Percentiles rank a stretch among this genome's conserved stretches.
phyloP scores from a whole-genome alignment of 2,797 vertebrate species.

The Adrianichthys oophorus region DNA sequence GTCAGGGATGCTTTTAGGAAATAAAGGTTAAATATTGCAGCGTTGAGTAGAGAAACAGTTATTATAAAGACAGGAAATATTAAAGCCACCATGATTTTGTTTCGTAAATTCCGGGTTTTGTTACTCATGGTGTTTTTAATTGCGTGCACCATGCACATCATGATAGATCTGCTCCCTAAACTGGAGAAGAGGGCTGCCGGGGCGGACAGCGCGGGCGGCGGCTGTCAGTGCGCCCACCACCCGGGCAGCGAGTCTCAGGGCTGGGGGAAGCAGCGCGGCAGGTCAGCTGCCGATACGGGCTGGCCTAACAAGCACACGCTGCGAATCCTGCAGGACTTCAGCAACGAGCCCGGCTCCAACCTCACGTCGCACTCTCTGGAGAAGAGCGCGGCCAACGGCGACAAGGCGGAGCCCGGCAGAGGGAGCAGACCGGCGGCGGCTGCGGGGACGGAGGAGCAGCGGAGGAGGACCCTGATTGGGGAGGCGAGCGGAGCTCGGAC shows the following conservation, averaged over 20 bases:
- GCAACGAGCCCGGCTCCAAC: slow-evolving; percentile 91
- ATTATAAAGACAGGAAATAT: slow-evolving; percentile 2
- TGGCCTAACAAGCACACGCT: slow-evolving; percentile 95
- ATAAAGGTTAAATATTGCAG: too few species aligned
- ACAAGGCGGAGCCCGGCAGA: slow-evolving; percentile 49
- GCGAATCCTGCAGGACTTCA: slow-evolving; percentile 92
- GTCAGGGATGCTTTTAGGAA: too few species aligned
- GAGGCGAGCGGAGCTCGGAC: slow-evolving; percentile 54
- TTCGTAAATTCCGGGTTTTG: slow-evolving; percentile 90
- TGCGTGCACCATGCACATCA: slow-evolving; percentile 95
- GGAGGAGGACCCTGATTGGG: slow-evolving; percentile 68
- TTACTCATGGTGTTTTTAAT: slow-evolving; percentile 90
- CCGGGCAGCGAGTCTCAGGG: slow-evolving; percentile 76
- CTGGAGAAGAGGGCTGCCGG: slow-evolving; percentile 84
- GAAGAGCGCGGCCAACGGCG: slow-evolving; percentile 71
- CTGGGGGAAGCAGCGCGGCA: slow-evolving; percentile 78
- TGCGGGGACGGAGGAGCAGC: slow-evolving; percentile 56
- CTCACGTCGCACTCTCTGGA: slow-evolving; percentile 87
- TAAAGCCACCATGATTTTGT: slow-evolving; percentile 85
- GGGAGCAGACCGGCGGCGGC: slow-evolving; percentile 46
- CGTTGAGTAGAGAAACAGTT: slow-evolving; percentile 8
- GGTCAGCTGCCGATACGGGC: slow-evolving; percentile 74
- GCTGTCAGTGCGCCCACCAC: slow-evolving; percentile 85
- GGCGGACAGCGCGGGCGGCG: slow-evolving; percentile 70
- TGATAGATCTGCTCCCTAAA: slow-evolving; percentile 91